Percentiles rank a stretch among this genome's conserved stretches.
Evolutionary conservation across 2,797 vertebrate genomes (phyloP).

Genomic region (Cottoperca gobio): DNA sequence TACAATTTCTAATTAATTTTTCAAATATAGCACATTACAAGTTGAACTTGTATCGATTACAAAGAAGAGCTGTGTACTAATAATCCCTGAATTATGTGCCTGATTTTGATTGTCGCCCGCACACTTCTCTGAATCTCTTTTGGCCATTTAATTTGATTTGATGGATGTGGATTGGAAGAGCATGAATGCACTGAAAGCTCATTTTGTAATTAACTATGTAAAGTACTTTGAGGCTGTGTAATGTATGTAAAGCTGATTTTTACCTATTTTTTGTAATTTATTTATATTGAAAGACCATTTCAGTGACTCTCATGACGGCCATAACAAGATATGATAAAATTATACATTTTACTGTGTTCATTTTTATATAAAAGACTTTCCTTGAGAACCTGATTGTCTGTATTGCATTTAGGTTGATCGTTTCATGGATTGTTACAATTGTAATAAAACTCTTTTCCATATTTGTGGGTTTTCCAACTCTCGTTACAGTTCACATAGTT

Average conservation of each 20-base stretch:
- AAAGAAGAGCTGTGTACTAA: slow-evolving; percentile 51
- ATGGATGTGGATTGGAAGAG: slow-evolving; percentile 58
- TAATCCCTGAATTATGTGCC: slow-evolving; percentile 77
- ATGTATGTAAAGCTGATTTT: slow-evolving; percentile 70
- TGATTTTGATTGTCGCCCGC: slow-evolving; percentile 71
- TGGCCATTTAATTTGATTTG: slow-evolving; percentile 61
- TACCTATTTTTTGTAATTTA: slow-evolving; percentile 79
- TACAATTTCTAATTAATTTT: slow-evolving; percentile 8
- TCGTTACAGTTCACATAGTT: neutral
- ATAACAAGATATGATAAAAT: slow-evolving; percentile 59
- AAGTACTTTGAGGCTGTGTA: slow-evolving; percentile 56
- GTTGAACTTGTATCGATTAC: slow-evolving; percentile 22
- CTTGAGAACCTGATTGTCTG: slow-evolving; percentile 69
- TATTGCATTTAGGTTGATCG: slow-evolving; percentile 65
- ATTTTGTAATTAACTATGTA: slow-evolving; percentile 69
- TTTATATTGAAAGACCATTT: slow-evolving; percentile 73
- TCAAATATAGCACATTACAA: slow-evolving; percentile 16
- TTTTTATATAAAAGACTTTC: slow-evolving; percentile 76
- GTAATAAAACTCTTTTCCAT: slow-evolving; percentile 72
- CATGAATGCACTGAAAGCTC: slow-evolving; percentile 58
- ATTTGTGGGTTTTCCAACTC: slow-evolving; percentile 41
- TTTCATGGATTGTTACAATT: slow-evolving; percentile 62
- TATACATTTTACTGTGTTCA: slow-evolving; percentile 58
- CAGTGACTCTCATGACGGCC: slow-evolving; percentile 50
- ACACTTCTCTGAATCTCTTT: slow-evolving; percentile 65